These are phyloP conservation scores for Myodes glareolus DNA, from an alignment of 2,113 vertebrate genomes.

Conservation along the genomic window DNA sequence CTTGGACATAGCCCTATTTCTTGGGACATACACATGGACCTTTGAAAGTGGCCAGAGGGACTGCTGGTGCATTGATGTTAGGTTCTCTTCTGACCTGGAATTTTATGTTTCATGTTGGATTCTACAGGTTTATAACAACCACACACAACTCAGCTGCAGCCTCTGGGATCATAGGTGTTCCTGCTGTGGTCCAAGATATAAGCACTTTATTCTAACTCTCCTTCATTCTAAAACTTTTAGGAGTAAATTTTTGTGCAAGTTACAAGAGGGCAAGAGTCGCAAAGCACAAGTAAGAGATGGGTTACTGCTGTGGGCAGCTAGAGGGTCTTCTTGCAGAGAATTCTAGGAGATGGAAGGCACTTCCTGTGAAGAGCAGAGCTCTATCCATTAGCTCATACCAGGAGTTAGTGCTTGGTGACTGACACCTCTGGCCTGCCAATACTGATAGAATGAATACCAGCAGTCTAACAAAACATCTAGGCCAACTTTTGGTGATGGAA, in stretches of 20 bases:
- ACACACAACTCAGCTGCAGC: background rate
- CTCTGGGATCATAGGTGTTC: slow-evolving; percentile 67
- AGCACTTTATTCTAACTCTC: slow-evolving; percentile 46
- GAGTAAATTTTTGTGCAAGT: background rate
- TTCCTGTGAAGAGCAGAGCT: background rate
- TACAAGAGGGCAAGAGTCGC: background rate
- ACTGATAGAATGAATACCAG: background rate
- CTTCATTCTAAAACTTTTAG: background rate
- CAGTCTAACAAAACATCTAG: background rate
- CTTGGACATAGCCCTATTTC: background rate
- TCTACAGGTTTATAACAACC: slow-evolving; percentile 74
- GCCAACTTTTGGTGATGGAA: background rate
- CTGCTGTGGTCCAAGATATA: slow-evolving; percentile 51
- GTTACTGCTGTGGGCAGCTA: background rate
- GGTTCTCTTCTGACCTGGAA: slow-evolving; percentile 47
- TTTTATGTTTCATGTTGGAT: slow-evolving; percentile 74
- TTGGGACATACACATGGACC: background rate
- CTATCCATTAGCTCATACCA: background rate
- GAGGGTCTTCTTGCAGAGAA: background rate
- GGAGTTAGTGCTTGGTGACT: background rate
- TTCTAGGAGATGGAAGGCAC: background rate
- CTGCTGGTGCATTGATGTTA: slow-evolving; percentile 58
- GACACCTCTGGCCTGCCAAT: too few species aligned
- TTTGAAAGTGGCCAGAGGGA: slow-evolving; percentile 16
- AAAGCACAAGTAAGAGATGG: background rate